phyloP scores from a whole-genome alignment of 2,888 invertebrate species.

The Patella pellucida region DNA sequence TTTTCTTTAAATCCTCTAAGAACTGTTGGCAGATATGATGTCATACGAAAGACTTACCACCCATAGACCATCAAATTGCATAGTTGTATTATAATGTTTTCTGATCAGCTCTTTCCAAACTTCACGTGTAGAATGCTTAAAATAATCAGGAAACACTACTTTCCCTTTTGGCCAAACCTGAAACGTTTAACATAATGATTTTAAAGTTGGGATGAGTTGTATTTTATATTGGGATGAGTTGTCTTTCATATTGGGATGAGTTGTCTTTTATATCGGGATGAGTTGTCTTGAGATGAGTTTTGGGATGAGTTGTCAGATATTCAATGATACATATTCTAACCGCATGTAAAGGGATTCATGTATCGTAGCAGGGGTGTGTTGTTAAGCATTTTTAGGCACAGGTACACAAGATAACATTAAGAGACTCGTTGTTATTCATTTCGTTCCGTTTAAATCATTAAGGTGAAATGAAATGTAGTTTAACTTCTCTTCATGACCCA shows the following conservation, averaged over 20 bases:
- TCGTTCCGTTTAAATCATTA: too few relatives aligned
- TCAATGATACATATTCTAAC: neutral
- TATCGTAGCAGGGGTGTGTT: neutral
- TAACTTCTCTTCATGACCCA: too few relatives aligned
- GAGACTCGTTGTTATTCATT: too few relatives aligned
- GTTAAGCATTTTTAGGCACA: neutral
- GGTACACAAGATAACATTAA: neutral
- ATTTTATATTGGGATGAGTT: too few relatives aligned
- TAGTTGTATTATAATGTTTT: conserved; percentile 44
- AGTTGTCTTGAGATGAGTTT: too few relatives aligned
- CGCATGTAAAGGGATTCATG: neutral
- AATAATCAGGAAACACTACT: conserved; percentile 66
- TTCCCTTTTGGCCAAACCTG: conserved; percentile 68
- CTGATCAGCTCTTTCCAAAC: conserved; percentile 62
- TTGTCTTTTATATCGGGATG: too few relatives aligned
- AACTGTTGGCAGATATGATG: too few relatives aligned
- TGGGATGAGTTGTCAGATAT: too few relatives aligned
- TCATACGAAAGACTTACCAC: conserved; percentile 53
- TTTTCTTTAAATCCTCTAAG: too few relatives aligned
- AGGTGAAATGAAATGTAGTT: too few relatives aligned
- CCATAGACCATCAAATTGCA: conserved; percentile 68
- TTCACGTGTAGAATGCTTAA: conserved; percentile 51
- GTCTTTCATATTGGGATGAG: too few relatives aligned
- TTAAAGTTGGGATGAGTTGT: too few relatives aligned
- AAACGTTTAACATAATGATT: conserved; percentile 15